Conservation (phyloP, 2,888 invertebrate species). For the Galerucella calmariensis region DNA sequence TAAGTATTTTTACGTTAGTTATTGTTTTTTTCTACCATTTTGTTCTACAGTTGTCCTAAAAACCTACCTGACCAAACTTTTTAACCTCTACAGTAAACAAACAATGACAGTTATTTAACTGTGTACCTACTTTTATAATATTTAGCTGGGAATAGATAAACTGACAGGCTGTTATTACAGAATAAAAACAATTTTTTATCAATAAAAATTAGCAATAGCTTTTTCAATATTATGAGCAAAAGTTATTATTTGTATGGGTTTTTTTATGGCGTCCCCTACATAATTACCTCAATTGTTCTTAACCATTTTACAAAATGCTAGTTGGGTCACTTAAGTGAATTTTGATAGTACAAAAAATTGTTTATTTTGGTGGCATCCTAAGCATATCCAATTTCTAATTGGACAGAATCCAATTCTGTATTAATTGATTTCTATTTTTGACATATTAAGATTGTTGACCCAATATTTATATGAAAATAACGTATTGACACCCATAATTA, state of each 20-base stretch:
- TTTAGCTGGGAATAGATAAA: neutral
- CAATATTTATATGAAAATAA: conserved; percentile 4
- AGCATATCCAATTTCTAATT: conserved; percentile 12
- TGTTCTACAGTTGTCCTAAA: conserved; percentile 10
- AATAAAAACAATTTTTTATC: neutral
- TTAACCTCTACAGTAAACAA: neutral
- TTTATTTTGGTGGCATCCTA: conserved; percentile 8
- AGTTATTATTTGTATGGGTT: no score
- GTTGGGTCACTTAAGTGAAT: neutral
- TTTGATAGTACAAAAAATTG: neutral
- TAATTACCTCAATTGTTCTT: neutral
- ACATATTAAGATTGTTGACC: conserved; percentile 6
- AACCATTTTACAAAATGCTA: neutral
- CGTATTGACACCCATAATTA: neutral
- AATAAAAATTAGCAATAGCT: neutral
- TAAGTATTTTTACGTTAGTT: conserved; percentile 1
- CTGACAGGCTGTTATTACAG: neutral
- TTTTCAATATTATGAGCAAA: no score
- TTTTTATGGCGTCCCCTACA: no score
- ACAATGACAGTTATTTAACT: conserved; percentile 7
- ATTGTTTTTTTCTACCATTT: conserved; percentile 9
- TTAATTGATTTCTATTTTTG: conserved; percentile 9
- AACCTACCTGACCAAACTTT: conserved; percentile 11
- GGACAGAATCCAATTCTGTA: conserved; percentile 14
- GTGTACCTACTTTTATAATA: conserved; percentile 1